Evolutionary conservation across 2,888 invertebrate species (phyloP).

Genomic region (Macaria liturata): DNA sequence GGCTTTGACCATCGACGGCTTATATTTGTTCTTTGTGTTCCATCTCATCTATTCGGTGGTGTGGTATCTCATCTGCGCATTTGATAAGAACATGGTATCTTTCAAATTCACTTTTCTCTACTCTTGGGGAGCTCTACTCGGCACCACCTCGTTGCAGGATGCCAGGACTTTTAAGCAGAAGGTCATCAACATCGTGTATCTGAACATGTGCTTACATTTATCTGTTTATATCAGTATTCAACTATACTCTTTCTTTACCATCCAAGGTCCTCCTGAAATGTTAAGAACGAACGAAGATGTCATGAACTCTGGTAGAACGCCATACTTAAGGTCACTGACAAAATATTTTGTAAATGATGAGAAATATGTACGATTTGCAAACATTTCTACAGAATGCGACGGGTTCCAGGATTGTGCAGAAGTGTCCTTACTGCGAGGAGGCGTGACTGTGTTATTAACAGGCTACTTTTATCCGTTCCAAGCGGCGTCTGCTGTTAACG

Average conservation of each 20-base stretch:
- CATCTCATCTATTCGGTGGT: conserved; percentile 51
- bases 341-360: conserved; percentile 57
- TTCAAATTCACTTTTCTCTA: conserved; percentile 48
- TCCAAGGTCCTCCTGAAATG: conserved; percentile 53
- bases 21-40: conserved; percentile 61
- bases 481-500: conserved; percentile 51
- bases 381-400: conserved; percentile 50
- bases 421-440: conserved; percentile 46
- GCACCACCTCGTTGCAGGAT: conserved; percentile 51
- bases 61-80: conserved; percentile 51
- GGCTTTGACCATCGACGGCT: conserved; percentile 47
- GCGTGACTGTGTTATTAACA: conserved; percentile 54
- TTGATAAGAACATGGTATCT: conserved; percentile 46
- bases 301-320: conserved; percentile 48
- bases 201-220: conserved; percentile 58
- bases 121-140: conserved; percentile 61
- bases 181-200: conserved; percentile 54
- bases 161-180: conserved; percentile 60
- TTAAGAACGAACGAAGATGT: conserved; percentile 56
- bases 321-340: conserved; percentile 42
- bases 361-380: conserved; percentile 49
- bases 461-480: conserved; percentile 53
- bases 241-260: conserved; percentile 64
- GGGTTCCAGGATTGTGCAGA: conserved; percentile 49
- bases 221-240: conserved; percentile 60